Evolutionary conservation across 2,797 vertebrate genomes (phyloP).

Genomic region (Hyperoplus immaculatus): DNA sequence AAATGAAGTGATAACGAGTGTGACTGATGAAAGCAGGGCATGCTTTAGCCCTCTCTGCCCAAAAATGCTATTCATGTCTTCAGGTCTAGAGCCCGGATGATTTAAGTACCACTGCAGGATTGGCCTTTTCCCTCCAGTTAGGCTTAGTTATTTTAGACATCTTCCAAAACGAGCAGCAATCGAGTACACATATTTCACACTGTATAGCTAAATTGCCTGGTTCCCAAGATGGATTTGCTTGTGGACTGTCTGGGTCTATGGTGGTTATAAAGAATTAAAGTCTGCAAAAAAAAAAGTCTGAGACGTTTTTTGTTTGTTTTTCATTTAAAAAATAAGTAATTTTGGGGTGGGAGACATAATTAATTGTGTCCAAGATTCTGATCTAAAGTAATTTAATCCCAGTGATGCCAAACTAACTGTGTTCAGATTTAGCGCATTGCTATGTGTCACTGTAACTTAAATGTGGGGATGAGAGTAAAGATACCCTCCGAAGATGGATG

Average conservation of each 20-base stretch:
- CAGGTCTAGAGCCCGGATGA: conserved; percentile 37
- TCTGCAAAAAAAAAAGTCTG: conserved; percentile 24
- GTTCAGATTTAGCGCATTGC: conserved; percentile 24
- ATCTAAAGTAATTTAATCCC: conserved; percentile 8
- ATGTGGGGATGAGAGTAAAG: conserved; percentile 1
- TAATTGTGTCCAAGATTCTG: conserved; percentile 15
- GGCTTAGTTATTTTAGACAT: conserved; percentile 71
- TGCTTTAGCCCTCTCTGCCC: conserved; percentile 20
- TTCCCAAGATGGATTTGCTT: conserved; percentile 65
- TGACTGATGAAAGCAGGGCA: conserved; percentile 23
- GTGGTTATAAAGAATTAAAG: conserved; percentile 64
- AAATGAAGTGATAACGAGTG: conserved; percentile 27
- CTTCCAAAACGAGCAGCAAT: conserved; percentile 65
- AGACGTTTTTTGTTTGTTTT: too few relatives aligned
- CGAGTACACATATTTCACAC: conserved; percentile 54
- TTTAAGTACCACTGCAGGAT: conserved; percentile 52
- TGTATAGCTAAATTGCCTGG: conserved; percentile 27
- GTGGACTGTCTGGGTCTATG: conserved; percentile 53
- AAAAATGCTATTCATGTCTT: conserved; percentile 41
- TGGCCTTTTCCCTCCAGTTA: conserved; percentile 70
- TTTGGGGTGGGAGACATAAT: not conserved
- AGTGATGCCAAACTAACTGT: conserved; percentile 19
- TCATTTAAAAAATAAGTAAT: too few relatives aligned
- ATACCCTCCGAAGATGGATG: conserved; percentile 29
- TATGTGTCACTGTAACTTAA: conserved; percentile 30